Percentiles rank a stretch among this genome's conserved stretches.
These are phyloP conservation scores for Pteronotus mesoamericanus DNA, from an alignment of 2,797 vertebrate genomes.

Conservation along the genomic window DNA sequence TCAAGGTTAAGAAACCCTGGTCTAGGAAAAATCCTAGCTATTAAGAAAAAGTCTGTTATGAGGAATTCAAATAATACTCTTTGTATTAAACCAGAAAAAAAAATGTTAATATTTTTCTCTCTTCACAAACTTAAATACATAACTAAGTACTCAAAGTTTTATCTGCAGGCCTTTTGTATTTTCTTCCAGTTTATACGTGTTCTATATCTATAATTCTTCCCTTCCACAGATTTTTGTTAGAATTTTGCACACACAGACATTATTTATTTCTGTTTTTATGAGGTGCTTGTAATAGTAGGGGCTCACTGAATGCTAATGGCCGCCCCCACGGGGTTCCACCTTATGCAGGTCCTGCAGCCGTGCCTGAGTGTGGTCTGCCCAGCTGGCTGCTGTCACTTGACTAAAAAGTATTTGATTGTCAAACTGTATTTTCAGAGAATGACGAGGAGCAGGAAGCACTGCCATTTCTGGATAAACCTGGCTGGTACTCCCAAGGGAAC, in stretches of 20 bases:
- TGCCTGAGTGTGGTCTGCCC: background rate
- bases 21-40: background rate
- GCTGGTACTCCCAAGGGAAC: conserved; percentile 98
- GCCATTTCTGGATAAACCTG: conserved; percentile 90
- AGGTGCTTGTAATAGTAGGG: background rate
- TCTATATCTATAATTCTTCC: background rate
- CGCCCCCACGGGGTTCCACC: background rate
- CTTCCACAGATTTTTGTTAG: background rate
- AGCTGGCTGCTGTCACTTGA: background rate
- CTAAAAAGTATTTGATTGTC: background rate
- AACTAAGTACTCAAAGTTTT: background rate
- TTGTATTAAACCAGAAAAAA: background rate
- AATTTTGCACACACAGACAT: background rate
- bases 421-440: conserved; percentile 85
- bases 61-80: background rate
- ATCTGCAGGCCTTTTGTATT: background rate
- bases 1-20: background rate
- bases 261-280: background rate
- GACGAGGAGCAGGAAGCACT: conserved; percentile 90
- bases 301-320: background rate
- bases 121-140: background rate
- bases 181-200: background rate
- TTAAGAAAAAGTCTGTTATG: background rate
- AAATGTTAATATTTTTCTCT: background rate
- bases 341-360: background rate